Evolutionary conservation across 2,113 vertebrate genomes (phyloP).

Genomic region (Oceanodroma tethys): DNA sequence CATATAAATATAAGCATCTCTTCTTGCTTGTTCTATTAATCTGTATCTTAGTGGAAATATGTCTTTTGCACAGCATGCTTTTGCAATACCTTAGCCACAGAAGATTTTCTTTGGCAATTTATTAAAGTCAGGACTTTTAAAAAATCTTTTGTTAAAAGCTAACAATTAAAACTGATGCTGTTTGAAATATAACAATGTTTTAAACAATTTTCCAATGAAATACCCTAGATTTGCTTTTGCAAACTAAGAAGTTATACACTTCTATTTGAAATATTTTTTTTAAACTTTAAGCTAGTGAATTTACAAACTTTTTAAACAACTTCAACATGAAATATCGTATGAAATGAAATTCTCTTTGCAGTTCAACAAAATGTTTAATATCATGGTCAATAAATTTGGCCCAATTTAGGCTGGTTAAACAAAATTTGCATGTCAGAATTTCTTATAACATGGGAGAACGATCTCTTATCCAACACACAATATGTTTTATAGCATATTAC

Average conservation of each 20-base stretch:
- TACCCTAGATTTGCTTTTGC: neutral
- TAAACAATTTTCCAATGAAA: neutral
- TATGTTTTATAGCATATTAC: neutral
- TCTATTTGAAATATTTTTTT: neutral
- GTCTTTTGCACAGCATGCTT: neutral
- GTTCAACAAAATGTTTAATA: neutral
- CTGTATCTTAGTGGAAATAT: neutral
- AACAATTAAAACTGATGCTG: neutral
- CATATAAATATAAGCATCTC: neutral
- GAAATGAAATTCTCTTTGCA: neutral
- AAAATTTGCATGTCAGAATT: neutral
- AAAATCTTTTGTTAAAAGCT: neutral
- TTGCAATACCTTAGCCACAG: neutral
- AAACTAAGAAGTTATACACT: neutral
- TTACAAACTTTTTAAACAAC: neutral
- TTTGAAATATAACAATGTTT: neutral
- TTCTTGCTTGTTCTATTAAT: neutral
- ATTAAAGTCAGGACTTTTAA: neutral
- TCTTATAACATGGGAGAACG: neutral
- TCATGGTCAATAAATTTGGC: neutral
- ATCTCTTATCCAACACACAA: neutral
- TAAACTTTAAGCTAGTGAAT: neutral
- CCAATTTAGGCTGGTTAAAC: neutral
- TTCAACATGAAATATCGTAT: neutral
- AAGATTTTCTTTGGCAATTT: neutral